A percentile compares a stretch with the other conserved stretches of the same genome.
phyloP scores from a whole-genome alignment of 2,797 vertebrate species.

The Jordanella pulchra region DNA sequence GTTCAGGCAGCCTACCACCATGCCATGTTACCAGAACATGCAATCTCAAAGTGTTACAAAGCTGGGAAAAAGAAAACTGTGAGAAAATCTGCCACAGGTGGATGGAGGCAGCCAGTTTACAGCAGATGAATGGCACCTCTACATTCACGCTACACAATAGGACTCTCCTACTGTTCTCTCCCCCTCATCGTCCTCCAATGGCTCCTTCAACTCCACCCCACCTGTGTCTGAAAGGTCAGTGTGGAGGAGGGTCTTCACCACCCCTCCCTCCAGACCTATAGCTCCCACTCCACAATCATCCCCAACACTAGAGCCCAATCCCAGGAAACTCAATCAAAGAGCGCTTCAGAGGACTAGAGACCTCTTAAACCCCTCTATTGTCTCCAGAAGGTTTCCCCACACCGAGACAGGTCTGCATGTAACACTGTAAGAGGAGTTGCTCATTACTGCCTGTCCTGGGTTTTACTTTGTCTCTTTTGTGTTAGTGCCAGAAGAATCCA shows the following conservation, averaged over 20 bases:
- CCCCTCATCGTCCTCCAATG: slow-evolving; percentile 37
- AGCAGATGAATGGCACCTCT: slow-evolving; percentile 66
- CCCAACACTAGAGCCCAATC: slow-evolving; percentile 61
- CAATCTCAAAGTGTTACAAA: slow-evolving; percentile 29
- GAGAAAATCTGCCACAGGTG: slow-evolving; percentile 66
- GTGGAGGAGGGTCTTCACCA: slow-evolving; percentile 71
- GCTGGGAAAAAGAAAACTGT: slow-evolving; percentile 40
- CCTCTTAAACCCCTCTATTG: slow-evolving; percentile 75
- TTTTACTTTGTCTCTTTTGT: slow-evolving; percentile 79
- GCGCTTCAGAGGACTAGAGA: slow-evolving; percentile 65
- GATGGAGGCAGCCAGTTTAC: slow-evolving; percentile 47
- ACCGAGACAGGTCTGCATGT: slow-evolving; percentile 58
- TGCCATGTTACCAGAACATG: slow-evolving; percentile 23
- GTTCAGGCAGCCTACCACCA: slow-evolving; percentile 24
- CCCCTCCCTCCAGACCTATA: slow-evolving; percentile 36
- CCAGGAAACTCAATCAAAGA: slow-evolving; percentile 80
- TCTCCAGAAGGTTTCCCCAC: slow-evolving; percentile 70
- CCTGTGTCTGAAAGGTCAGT: slow-evolving; percentile 77
- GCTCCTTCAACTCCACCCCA: slow-evolving; percentile 63
- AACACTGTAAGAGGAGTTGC: slow-evolving; percentile 79
- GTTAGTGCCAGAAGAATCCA: slow-evolving; percentile 68
- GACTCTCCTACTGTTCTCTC: slow-evolving; percentile 47
- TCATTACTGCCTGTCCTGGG: slow-evolving; percentile 72
- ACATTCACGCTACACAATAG: slow-evolving; percentile 68
- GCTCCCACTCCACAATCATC: slow-evolving; percentile 65